Evolutionary conservation across 2,113 vertebrate species (phyloP).

Genomic region (Rhipidura dahli): DNA sequence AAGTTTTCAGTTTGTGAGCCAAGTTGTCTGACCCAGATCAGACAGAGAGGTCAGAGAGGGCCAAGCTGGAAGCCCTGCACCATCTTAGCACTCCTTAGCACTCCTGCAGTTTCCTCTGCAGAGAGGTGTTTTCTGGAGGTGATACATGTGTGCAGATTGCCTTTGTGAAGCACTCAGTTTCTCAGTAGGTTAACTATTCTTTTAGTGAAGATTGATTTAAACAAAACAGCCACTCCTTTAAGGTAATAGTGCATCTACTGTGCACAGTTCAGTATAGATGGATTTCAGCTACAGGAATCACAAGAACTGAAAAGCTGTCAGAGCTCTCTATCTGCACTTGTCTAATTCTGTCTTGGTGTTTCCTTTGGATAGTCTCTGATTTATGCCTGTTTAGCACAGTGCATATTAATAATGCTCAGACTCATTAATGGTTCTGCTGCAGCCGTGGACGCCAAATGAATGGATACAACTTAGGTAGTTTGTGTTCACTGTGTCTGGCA

Average conservation of each 20-base stretch:
- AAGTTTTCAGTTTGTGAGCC: neutral
- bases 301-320: neutral
- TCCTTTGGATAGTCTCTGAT: neutral
- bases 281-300: neutral
- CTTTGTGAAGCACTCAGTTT: neutral
- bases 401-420: conserved; percentile 14
- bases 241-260: neutral
- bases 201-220: neutral
- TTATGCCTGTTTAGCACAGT: conserved; percentile 13
- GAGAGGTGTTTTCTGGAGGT: neutral
- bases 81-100: neutral
- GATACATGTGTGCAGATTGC: neutral
- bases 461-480: neutral
- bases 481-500: neutral
- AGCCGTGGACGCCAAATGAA: neutral
- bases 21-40: neutral
- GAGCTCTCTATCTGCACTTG: neutral
- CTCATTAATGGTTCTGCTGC: neutral
- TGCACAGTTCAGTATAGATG: neutral
- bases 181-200: neutral
- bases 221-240: neutral
- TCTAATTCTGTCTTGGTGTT: neutral
- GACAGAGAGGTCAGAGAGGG: neutral
- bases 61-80: neutral
- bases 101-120: neutral